These are phyloP conservation scores for Acrocephalus scirpaceus DNA, from an alignment of 2,797 vertebrate genomes.

Conservation along the genomic window DNA sequence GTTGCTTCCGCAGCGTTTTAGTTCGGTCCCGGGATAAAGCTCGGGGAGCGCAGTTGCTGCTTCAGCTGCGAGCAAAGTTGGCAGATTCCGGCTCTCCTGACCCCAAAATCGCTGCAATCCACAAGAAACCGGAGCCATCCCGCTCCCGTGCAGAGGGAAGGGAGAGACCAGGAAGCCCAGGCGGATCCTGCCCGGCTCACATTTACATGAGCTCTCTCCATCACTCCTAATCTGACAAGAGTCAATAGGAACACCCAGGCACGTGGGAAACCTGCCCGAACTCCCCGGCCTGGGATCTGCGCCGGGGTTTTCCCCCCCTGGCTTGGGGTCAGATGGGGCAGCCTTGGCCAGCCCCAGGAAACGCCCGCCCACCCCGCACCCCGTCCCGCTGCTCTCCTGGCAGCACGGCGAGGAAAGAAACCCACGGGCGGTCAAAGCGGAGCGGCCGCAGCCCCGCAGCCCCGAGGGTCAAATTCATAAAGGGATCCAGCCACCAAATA, in stretches of 20 bases:
- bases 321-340: background rate
- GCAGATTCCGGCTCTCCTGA: background rate
- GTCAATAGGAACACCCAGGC: slow-evolving; percentile 58
- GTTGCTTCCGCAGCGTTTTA: slow-evolving; percentile 5
- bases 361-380: background rate
- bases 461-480: slow-evolving; percentile 15
- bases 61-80: background rate
- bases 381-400: background rate
- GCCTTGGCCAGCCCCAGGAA: background rate
- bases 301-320: background rate
- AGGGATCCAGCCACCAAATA: background rate
- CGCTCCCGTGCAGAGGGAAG: background rate
- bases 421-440: background rate
- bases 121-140: background rate
- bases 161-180: slow-evolving; percentile 22
- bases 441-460: background rate
- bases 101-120: background rate
- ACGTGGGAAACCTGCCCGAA: background rate
- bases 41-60: background rate
- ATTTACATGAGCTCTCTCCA: background rate
- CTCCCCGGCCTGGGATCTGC: background rate
- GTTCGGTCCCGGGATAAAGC: background rate
- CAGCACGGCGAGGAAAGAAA: background rate
- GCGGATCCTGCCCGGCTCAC: background rate
- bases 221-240: slow-evolving; percentile 16